phyloP scores from a whole-genome alignment of 2,888 invertebrate genomes.

The Torymus auratus region DNA sequence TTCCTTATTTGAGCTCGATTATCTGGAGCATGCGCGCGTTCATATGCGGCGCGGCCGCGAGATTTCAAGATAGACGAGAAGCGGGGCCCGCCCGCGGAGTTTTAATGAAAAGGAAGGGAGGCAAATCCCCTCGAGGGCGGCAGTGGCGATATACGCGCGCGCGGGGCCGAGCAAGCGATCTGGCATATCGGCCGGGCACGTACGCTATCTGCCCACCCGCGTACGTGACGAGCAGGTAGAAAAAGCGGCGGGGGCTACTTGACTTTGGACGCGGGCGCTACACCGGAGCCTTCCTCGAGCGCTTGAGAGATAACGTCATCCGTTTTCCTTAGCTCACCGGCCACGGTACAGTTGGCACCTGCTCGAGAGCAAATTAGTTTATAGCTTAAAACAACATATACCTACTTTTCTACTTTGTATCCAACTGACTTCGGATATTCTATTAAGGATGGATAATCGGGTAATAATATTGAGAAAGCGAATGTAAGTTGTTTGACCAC shows the following conservation, averaged over 20 bases:
- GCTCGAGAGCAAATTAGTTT: too few relatives aligned
- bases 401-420: too few relatives aligned
- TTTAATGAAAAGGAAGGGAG: slow-evolving; percentile 1
- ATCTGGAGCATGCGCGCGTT: slow-evolving; percentile 24
- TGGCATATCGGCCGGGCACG: slow-evolving; percentile 6
- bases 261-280: slow-evolving; percentile 59
- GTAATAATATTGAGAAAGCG: too few relatives aligned
- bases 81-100: neutral
- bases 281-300: slow-evolving; percentile 9
- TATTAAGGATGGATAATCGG: too few relatives aligned
- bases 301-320: too few relatives aligned
- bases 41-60: neutral
- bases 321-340: too few relatives aligned
- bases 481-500: too few relatives aligned
- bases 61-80: slow-evolving; percentile 12
- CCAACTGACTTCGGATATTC: too few relatives aligned
- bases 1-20: slow-evolving; percentile 14
- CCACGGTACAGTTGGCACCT: too few relatives aligned
- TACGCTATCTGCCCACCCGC: neutral
- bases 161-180: neutral
- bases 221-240: slow-evolving; percentile 48
- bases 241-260: slow-evolving; percentile 45
- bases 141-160: too few relatives aligned
- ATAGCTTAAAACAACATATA: too few relatives aligned
- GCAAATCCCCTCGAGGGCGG: neutral